Base-by-base conservation (phyloP, 2,113 vertebrate genomes). In the Misgurnus mizolepis region DNA sequence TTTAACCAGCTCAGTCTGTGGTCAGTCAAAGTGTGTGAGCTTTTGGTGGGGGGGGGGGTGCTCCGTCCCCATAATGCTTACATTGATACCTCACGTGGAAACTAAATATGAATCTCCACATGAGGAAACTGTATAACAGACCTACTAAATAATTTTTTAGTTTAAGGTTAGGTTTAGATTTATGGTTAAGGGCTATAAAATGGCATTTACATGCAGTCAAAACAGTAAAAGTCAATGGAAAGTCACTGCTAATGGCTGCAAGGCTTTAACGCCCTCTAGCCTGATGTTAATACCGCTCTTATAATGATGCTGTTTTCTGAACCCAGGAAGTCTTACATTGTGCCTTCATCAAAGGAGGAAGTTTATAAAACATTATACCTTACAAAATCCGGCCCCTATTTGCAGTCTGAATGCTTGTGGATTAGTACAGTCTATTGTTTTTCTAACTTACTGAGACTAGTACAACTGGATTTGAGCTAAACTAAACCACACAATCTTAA, bases 381-480 rank as follows among this genome's bases (percentile, higher is more conserved):
- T 41, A 47, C n/a, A 40, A 76, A 8, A 76, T 76, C 58, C 60
- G 64, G 60, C 8, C 45, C 73, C 60, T 58, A 64, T 40, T 76
- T 49, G 18, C 60, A 65, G 12, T 50, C 14, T 49, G 5, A 76
- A 62, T 11, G 73, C 60, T 43, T 58, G 27, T 34, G 27, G 27
- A 58, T 53, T 53, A 17, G 50, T 14, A 53, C 4, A 15, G 12
- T 17, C 27, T 34, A 34, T 34, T 34, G 27, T 34, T 34, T 34
- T 34, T 34, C 27, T 34, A 34, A 34, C 65, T 65, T 9, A 76
- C 45, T 53, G 11, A 50, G 9, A 65, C 50, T 53, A 14, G 50
- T 53, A 15, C 3, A 53, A 65, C 58, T 1, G 60, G 71, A 61
- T 74, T 22, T 40, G 45, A 40, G 56, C 71, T 74, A 45, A 74